Conservation (phyloP, 2,113 vertebrate genomes). For the Bujurquina vittata region DNA sequence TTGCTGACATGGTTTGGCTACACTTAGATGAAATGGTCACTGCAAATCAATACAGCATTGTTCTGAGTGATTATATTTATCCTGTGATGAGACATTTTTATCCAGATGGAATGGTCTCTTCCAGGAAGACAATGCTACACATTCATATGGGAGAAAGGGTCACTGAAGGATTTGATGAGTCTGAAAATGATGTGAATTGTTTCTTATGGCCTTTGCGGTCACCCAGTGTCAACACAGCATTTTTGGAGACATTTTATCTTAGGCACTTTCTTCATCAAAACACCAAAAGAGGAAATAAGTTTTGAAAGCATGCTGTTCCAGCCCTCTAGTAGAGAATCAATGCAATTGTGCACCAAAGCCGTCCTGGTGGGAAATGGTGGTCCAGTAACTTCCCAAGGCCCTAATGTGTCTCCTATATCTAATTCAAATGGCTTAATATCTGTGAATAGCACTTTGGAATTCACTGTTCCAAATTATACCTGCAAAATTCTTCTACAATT, state of each 20-base stretch:
- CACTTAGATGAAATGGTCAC: background rate
- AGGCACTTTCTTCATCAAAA: background rate
- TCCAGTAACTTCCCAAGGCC: too few species aligned
- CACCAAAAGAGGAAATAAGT: background rate
- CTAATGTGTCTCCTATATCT: background rate
- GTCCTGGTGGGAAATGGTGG: background rate
- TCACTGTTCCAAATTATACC: background rate
- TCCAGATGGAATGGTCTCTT: background rate
- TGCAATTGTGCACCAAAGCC: background rate
- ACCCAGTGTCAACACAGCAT: background rate
- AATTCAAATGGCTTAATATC: background rate
- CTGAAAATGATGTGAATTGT: conserved; percentile 1
- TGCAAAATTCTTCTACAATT: too few species aligned
- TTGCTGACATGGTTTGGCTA: background rate
- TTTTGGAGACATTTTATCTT: background rate
- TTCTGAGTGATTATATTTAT: background rate
- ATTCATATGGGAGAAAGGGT: background rate
- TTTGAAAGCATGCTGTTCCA: background rate
- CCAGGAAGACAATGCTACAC: background rate
- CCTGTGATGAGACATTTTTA: background rate
- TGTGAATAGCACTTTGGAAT: background rate
- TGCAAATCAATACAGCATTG: background rate
- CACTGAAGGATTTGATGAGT: background rate
- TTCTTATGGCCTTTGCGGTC: background rate
- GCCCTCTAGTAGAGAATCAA: background rate